phyloP scores from a whole-genome alignment of 2,113 vertebrate genomes.

The Mustela lutreola region DNA sequence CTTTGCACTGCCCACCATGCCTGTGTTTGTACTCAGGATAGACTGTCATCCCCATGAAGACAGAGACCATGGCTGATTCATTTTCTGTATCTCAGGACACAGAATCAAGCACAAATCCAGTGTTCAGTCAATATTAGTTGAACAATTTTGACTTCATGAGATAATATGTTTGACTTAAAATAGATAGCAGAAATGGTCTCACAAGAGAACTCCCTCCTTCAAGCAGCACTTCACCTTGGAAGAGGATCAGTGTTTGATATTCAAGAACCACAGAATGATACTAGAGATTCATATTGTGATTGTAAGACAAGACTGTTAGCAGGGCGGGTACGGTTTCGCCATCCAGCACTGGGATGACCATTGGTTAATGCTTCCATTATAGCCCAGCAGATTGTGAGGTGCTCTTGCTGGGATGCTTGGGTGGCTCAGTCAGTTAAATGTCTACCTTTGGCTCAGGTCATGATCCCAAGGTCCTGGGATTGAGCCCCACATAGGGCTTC shows the following conservation, averaged over 20 bases:
- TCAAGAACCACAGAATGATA: neutral
- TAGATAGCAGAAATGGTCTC: neutral
- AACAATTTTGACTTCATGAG: neutral
- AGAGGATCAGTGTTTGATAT: neutral
- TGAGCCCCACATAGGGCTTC: too few relatives aligned
- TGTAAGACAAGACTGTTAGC: neutral
- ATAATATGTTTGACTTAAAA: neutral
- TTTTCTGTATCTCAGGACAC: neutral
- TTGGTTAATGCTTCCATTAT: neutral
- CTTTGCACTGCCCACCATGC: neutral
- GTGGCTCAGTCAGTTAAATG: too few relatives aligned
- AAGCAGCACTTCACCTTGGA: neutral
- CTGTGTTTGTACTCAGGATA: neutral
- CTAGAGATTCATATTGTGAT: neutral
- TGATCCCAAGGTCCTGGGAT: too few relatives aligned
- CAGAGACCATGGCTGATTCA: neutral
- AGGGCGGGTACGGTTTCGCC: neutral
- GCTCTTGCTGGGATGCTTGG: neutral
- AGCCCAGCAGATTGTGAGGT: neutral
- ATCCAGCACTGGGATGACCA: neutral
- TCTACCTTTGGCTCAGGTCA: too few relatives aligned
- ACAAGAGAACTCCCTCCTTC: neutral
- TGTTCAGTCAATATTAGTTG: neutral
- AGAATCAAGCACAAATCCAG: neutral
- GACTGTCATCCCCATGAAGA: neutral